Evolutionary conservation across 2,797 vertebrate species (phyloP), one percentile per base, ranked within the genome.

Genomic region (Gephyroberyx darwinii): DNA sequence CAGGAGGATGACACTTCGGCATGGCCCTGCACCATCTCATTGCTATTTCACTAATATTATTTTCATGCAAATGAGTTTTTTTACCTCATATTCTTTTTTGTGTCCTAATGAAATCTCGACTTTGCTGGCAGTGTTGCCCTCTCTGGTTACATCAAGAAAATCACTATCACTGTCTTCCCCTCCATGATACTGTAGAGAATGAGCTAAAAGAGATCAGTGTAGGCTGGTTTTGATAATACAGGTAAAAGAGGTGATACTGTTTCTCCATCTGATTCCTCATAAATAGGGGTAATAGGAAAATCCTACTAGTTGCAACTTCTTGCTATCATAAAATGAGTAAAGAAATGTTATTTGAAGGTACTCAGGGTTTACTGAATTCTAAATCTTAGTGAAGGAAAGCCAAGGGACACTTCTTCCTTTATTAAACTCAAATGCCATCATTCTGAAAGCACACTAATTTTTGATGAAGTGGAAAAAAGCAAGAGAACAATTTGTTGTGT

Each of bases 31-130:
- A 74, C 74, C 82, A 87, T 88, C 86, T 86, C 86, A 91, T 84
- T 85, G 77, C 65, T 81, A 74, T 84, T 89, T 90, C 69, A 80
- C 75, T 86, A 83, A 88, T 89, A 84, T 83, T 77, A 87, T 90
- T 91, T 91, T 90, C 83, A 92, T 92, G 88, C 86, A 90, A 90
- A 92, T 92, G 37, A 1, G 0, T 19, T 65, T 84, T 80, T 74
- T 57, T 53, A 12, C 10, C 19, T 74, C 53, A 30, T 75, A 66
- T 76, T 65, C 50, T 70, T 77, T 76, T 66, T 70, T 59, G 69
- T 62, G 26, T 85, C 65, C 66, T 79, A 71, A 86, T 82, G 76
- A 81, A 91, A 85, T 2, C 26, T 58, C 71, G 71, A 71, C 67
- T 74, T 39, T 78, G 75, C 74, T 73, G 59, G 37, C 74, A 77